Evolutionary conservation across 92 coral and sea anemone species (phyloP), one percentile per base, ranked within the genome.

Genomic region (Actinostola sp.): DNA sequence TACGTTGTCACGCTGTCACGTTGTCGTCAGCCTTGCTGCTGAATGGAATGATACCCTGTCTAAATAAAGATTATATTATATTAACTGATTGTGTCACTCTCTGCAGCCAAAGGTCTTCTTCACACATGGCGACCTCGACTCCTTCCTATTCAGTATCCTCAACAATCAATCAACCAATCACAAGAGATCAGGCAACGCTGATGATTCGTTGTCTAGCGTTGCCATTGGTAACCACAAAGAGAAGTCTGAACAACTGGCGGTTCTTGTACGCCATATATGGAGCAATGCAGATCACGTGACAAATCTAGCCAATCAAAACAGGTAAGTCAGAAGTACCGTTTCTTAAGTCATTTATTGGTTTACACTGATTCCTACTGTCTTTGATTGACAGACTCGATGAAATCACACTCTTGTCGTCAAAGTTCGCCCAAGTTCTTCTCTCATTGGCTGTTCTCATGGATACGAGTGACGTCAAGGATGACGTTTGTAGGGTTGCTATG

Each of bases 261-360:
- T 23, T 32, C 51, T 90, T 54, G 57, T 84, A 8, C 85, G 68
- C 34, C 88, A 80, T 55, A 23, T 83, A n/a, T 90, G 96, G 96
- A 81, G 89, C 54, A 90, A 83, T 69, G 80, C 80, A 3, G 88
- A 90, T 54, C 53, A 79, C n/a, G 62, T 84, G 54, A 72, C 84
- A 45, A 57, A 63, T 74, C 35, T 50, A 2, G 28, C 70, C 68
- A 59, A 71, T 46, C 66, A 67, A 25, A 75, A 78, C 15, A 76
- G 82, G 93, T 84, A 23, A 6, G 63, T 1, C 25, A 21, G 30
- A 49, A 20, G 63, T 1, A 3, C 10, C 38, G 11, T 19, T 19
- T 19, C 8, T 24, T 52, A 3, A 52, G 16, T 52, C 28, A 52
- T 41, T 42, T 27, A 12, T 12, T 15, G 14, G 55, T 38, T 64